Evolutionary conservation across 2,888 invertebrate species (phyloP), one percentile per base, ranked within the genome.

Genomic region (Ceraclea dissimilis): DNA sequence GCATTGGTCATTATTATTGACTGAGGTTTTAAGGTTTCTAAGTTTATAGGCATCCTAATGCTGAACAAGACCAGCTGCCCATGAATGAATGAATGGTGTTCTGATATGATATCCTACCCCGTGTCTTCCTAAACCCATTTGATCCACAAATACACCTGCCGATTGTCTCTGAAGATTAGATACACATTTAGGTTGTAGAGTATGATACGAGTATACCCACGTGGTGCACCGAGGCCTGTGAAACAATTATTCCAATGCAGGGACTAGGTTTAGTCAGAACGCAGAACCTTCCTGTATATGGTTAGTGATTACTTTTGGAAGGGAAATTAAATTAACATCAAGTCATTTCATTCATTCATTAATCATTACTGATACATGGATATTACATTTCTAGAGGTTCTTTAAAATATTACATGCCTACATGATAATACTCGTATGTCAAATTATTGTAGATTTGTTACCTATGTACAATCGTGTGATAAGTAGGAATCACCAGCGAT

Each of bases 71-170:
- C 61, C 61, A 58, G 61, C 61, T 39, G 58, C 54, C 31, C 48
- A 49, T 52, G 61, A 55, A 55, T 59, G 61, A 57, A 56, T 57
- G 61, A 61, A 59, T 59, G 59, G 57, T 52, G 50, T 55, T 55
- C 44, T 31, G 13, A 54, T 39, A 17, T 48, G 16, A 16, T 26
- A 17, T 49, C 49, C 49, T 33, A 2, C 46, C 52, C 47, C 22
- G 10, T 18, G 18, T 34, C 18, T 20, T 18, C 53, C 48, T 19
- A 4, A 13, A 39, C 13, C 39, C 39, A 8, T 13, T 5, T 5
- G 17, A 5, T 34, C 54, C 49, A 54, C 49, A 49, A 43, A 26
- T 39, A 50, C 2, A 55, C 55, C 55, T 54, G 54, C 49, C 49
- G 54, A 51, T 50, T 46, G 51, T 55, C 55, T 55, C 55, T 55